These are phyloP conservation scores for Lycaon pictus DNA, from an alignment of 2,113 vertebrate species.

Conservation along the genomic window DNA sequence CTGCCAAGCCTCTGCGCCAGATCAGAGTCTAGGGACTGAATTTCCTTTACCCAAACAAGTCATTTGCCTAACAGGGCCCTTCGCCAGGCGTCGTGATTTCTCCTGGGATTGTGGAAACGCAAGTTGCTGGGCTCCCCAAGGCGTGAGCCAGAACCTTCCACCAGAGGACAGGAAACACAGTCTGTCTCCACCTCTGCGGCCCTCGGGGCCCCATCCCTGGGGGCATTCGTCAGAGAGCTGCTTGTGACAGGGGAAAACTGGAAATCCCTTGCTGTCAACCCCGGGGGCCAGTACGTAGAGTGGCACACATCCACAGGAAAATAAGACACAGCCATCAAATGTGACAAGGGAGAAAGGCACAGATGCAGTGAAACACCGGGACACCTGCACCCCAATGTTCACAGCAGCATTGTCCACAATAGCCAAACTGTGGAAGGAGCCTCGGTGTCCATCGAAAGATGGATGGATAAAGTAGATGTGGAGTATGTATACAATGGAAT, in stretches of 20 bases:
- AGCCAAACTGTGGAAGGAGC: too few relatives aligned
- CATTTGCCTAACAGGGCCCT: constrained; percentile 6
- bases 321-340: neutral
- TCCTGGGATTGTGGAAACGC: neutral
- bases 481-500: too few relatives aligned
- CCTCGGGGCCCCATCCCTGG: neutral
- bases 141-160: neutral
- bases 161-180: neutral
- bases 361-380: too few relatives aligned
- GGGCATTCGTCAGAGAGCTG: neutral
- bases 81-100: neutral
- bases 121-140: neutral
- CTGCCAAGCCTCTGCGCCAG: neutral
- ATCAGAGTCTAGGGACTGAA: neutral
- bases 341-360: too few relatives aligned
- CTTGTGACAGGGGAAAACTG: neutral
- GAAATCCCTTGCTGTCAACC: neutral
- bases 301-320: neutral
- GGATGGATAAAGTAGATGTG: too few relatives aligned
- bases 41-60: constrained; percentile 43
- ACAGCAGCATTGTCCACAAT: too few relatives aligned
- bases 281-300: neutral
- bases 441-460: too few relatives aligned
- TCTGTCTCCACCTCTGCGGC: neutral
- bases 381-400: too few relatives aligned